Evolutionary conservation across 1,140 invertebrate genomes (phyloP).

Genomic region (roundworm (Caenorhabditis elegans)): WBcel235 BX284604.4:4588501-4589000

Average conservation of each 20-base stretch:
- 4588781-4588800: neutral
- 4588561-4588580: neutral
- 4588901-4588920: neutral
- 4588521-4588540: slow-evolving; percentile 15
- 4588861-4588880: neutral
- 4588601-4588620: slow-evolving; percentile 3
- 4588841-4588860: neutral
- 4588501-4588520: too few relatives aligned
- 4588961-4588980: slow-evolving; percentile 14
- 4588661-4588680: neutral
- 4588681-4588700: neutral
- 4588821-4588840: neutral
- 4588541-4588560: neutral
- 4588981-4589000: slow-evolving; percentile 20
- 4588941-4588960: slow-evolving; percentile 7
- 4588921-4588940: slow-evolving; percentile 5
- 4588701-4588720: slow-evolving; percentile 12
- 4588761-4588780: neutral
- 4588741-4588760: neutral
- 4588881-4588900: slow-evolving; percentile 12
- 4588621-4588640: neutral
- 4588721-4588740: neutral
- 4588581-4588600: slow-evolving; percentile 1
- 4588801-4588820: slow-evolving; percentile 9
- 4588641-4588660: neutral